Conservation (phyloP, 2,797 vertebrate genomes). For the Loris lydekkerianus region DNA sequence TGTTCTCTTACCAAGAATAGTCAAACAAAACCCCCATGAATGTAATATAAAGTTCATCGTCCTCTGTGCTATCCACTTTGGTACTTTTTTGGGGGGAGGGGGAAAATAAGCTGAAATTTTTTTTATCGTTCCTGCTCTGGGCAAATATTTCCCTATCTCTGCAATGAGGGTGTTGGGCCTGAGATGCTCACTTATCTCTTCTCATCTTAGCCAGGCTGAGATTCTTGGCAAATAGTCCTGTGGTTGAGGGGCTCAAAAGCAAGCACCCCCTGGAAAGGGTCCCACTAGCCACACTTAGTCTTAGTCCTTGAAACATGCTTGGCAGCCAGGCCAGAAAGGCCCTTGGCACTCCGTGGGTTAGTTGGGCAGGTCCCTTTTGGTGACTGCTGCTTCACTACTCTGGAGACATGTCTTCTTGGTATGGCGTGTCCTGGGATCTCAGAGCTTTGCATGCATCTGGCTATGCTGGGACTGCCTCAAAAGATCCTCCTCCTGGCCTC, state of each 20-base stretch:
- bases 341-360: background rate
- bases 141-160: background rate
- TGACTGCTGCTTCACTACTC: background rate
- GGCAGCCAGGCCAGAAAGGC: background rate
- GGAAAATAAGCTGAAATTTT: conserved; percentile 11
- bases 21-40: conserved; percentile 63
- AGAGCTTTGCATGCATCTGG: background rate
- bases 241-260: background rate
- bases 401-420: background rate
- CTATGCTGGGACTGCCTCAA: background rate
- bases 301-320: background rate
- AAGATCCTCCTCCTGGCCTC: background rate
- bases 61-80: conserved; percentile 27
- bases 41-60: conserved; percentile 64
- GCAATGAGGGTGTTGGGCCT: background rate
- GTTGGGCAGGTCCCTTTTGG: background rate
- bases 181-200: background rate
- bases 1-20: background rate
- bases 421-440: background rate
- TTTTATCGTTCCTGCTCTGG: background rate
- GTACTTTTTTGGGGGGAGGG: conserved; percentile 35
- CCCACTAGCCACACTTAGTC: background rate
- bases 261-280: background rate
- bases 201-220: background rate
- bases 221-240: background rate